Evolutionary conservation across 2,113 vertebrate species (phyloP).

Genomic region (Thomomys bottae): DNA sequence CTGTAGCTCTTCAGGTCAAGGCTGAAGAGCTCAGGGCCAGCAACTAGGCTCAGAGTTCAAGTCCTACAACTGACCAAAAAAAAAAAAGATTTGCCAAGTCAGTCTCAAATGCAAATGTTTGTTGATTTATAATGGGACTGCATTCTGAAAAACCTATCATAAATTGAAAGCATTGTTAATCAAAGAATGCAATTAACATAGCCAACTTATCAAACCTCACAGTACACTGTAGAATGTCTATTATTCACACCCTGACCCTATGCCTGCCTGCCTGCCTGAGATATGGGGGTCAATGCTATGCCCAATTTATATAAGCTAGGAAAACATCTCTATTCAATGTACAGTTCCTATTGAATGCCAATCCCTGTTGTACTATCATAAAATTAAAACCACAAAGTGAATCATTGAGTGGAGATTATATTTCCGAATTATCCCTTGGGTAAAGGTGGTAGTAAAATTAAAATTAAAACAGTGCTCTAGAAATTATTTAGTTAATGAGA

Average conservation of each 20-base stretch:
- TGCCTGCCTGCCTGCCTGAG: background rate
- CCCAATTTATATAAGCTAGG: background rate
- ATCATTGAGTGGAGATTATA: background rate
- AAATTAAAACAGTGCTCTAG: background rate
- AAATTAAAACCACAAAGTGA: background rate
- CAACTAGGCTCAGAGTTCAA: too few relatives aligned
- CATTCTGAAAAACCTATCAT: background rate
- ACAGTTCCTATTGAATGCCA: background rate
- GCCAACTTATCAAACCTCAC: background rate
- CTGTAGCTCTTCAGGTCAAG: too few relatives aligned
- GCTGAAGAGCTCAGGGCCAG: too few relatives aligned
- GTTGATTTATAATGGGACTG: background rate
- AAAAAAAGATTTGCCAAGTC: constrained; percentile 31
- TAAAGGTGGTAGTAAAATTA: constrained; percentile 23
- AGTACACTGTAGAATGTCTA: background rate
- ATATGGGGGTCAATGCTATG: background rate
- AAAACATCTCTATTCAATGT: background rate
- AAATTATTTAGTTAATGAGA: constrained; percentile 38
- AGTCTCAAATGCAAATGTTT: constrained; percentile 3
- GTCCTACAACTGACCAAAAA: too few relatives aligned
- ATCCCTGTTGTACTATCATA: background rate
- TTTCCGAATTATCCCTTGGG: constrained; percentile 12
- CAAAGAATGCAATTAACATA: background rate
- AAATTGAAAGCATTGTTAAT: background rate
- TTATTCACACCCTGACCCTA: background rate